Evolutionary conservation across 2,888 invertebrate species (phyloP), one percentile per base, ranked within the genome.

Genomic region (Hirtodrosophila cameraria): DNA sequence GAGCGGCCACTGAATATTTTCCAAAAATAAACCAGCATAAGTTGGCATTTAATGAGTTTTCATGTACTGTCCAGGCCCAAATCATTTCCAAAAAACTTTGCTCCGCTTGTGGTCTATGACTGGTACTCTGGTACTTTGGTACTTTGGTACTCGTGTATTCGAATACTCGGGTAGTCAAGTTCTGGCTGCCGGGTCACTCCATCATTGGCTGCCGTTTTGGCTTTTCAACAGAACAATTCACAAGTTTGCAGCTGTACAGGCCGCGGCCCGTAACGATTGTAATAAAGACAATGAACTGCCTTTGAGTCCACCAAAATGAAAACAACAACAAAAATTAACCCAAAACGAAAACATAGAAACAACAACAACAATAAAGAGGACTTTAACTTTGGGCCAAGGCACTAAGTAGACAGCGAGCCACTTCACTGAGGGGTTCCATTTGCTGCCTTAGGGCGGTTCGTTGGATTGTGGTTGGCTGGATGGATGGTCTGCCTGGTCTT

Each of bases 271-370:
- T 68, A 75, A 75, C 79, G 73, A 75, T 73, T 48, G 64, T 48
- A 66, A 69, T 78, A 65, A 81, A 84, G 84, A 62, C 80, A 80
- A 84, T 81, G 78, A 84, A 81, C 76, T 73, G 69, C 45, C 43
- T 52, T 59, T 36, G 38, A 55, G 54, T 49, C 67, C 27, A 42
- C 54, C 13, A 38, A 45, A 53, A 52, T 38, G 25, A 54, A 25
- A 11, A 50, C 39, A 30, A 46, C n/a, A n/a, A n/a, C n/a, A 53
- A 30, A 45, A 50, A 39, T 25, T 12, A 48, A 27, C 16, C 27
- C 33, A 43, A 43, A 66, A 65, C 50, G 57, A 41, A 18, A 16
- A 25, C 33, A 50, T 8, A 23, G 23, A 8, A 6, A 54, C 42
- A 30, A 20, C 46, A 48, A 9, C 7, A 20, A 18, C 39, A 30